phyloP scores from a whole-genome alignment of 2,797 vertebrate genomes.

The Artibeus lituratus region DNA sequence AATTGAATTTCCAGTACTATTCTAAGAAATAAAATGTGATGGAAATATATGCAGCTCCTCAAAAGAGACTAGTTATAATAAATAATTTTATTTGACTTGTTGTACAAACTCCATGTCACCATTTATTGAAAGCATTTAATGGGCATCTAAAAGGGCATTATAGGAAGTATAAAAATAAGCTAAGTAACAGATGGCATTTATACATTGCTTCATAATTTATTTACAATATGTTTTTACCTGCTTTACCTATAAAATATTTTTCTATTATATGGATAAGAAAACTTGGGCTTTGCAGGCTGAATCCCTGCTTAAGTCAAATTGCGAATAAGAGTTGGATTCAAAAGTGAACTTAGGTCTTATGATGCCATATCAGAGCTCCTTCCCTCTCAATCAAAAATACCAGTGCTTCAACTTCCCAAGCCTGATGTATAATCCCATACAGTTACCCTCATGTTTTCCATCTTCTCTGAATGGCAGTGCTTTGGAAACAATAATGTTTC shows the following conservation, averaged over 20 bases:
- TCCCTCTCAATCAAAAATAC: not conserved
- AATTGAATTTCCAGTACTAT: not conserved
- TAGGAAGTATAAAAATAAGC: not conserved
- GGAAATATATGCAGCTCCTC: not conserved
- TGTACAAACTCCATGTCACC: not conserved
- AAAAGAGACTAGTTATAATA: not conserved
- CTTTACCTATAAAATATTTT: not conserved
- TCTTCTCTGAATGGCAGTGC: not conserved
- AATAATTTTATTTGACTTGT: not conserved
- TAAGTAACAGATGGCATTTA: not conserved
- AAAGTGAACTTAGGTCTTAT: not conserved
- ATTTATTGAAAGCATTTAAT: not conserved
- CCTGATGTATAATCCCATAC: not conserved
- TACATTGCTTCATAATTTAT: not conserved
- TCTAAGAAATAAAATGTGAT: conserved; percentile 17
- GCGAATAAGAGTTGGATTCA: not conserved
- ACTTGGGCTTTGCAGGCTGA: not conserved
- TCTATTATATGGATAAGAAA: not conserved
- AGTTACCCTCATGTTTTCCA: not conserved
- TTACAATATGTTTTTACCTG: not conserved
- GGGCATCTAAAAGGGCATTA: not conserved
- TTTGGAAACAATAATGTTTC: not conserved
- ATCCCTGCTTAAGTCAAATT: not conserved
- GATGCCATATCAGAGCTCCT: too few relatives aligned
- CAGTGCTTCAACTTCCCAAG: not conserved